Percentiles rank a stretch among this genome's conserved stretches.
Evolutionary conservation across 1,140 invertebrate species (phyloP).

Genomic region (Harpegnathos saltator): DNA sequence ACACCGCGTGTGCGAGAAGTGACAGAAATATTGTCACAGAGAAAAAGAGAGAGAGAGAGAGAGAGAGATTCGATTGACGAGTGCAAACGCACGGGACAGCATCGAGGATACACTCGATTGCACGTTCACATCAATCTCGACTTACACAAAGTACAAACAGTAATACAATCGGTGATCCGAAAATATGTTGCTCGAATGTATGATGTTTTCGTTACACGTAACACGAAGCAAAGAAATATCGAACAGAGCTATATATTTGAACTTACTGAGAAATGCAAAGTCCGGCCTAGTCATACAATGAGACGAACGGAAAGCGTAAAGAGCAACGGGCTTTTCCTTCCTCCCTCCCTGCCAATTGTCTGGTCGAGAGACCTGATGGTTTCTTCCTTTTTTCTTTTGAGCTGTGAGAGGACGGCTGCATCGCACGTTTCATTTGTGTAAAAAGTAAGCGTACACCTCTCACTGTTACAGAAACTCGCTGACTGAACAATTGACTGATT

Average conservation of each 20-base stretch:
- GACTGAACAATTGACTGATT: too few species aligned
- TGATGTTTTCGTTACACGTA: conserved; percentile 66
- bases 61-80: too few species aligned
- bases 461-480: too few species aligned
- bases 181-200: conserved; percentile 58
- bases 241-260: conserved; percentile 62
- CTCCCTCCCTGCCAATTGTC: background rate
- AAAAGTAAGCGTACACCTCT: too few species aligned
- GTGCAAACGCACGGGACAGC: too few species aligned
- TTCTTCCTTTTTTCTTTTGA: too few species aligned
- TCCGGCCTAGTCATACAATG: conserved; percentile 57
- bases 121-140: conserved; percentile 35
- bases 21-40: too few species aligned
- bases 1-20: too few species aligned
- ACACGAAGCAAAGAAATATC: conserved; percentile 64
- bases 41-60: too few species aligned
- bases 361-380: too few species aligned
- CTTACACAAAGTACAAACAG: conserved; percentile 33
- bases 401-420: too few species aligned
- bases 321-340: conserved; percentile 4
- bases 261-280: conserved; percentile 68
- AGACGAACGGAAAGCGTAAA: conserved; percentile 11
- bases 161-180: conserved; percentile 54
- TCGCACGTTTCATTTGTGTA: too few species aligned
- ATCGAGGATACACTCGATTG: background rate